phyloP scores from a whole-genome alignment of 2,888 invertebrate species.

The Mesorhabditis spiculigera region DNA sequence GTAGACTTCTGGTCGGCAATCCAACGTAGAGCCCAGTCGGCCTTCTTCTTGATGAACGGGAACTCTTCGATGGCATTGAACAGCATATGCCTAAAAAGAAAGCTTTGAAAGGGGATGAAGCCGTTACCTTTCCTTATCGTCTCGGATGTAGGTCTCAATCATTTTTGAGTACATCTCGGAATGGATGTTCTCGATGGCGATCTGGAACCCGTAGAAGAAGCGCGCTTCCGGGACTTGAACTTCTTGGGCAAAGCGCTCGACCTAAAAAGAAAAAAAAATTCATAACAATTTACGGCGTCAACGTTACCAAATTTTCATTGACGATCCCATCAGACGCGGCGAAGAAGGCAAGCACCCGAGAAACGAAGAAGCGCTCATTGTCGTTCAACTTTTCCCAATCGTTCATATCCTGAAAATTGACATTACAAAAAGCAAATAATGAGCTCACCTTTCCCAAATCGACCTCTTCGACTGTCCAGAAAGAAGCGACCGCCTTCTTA shows the following conservation, averaged over 20 bases:
- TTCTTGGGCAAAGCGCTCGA: slow-evolving; percentile 93
- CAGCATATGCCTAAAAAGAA: slow-evolving; percentile 61
- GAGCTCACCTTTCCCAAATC: neutral
- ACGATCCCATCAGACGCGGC: slow-evolving; percentile 99
- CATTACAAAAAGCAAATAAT: no score
- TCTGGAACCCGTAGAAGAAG: slow-evolving; percentile 95
- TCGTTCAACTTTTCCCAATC: slow-evolving; percentile 82
- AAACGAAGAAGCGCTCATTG: slow-evolving; percentile 87
- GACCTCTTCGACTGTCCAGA: slow-evolving; percentile 98
- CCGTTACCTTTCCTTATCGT: slow-evolving; percentile 68
- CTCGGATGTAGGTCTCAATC: slow-evolving; percentile 91
- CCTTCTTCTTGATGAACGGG: slow-evolving; percentile 93
- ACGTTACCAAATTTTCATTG: slow-evolving; percentile 83
- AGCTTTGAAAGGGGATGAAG: neutral
- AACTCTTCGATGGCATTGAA: slow-evolving; percentile 96
- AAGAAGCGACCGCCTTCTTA: slow-evolving; percentile 97
- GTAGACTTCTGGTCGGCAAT: slow-evolving; percentile 79
- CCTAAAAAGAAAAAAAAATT: slow-evolving; percentile 52
- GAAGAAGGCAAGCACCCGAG: slow-evolving; percentile 95
- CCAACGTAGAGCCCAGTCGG: slow-evolving; percentile 97
- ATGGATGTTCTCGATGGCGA: slow-evolving; percentile 96
- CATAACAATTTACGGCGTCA: neutral
- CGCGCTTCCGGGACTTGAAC: slow-evolving; percentile 94
- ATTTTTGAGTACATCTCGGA: slow-evolving; percentile 98
- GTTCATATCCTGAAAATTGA: slow-evolving; percentile 66